A percentile compares a stretch with the other conserved stretches of the same genome.
Conservation (phyloP, 2,113 vertebrate species). For the Lontra canadensis region DNA sequence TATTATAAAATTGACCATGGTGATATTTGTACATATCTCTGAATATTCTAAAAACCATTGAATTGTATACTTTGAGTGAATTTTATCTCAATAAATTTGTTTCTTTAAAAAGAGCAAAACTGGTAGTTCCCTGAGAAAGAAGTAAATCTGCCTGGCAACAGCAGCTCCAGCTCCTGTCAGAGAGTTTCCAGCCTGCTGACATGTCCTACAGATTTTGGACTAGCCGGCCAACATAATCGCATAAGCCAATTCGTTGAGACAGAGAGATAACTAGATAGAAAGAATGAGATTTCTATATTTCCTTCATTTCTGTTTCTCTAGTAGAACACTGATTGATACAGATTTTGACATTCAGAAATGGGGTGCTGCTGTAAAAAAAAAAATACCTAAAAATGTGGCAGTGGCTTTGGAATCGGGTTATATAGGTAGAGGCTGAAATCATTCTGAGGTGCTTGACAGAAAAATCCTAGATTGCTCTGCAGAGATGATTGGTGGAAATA, state of each 20-base stretch:
- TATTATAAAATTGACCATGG: neutral
- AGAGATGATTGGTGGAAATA: neutral
- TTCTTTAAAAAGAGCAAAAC: neutral
- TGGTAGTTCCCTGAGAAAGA: neutral
- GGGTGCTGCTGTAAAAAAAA: neutral
- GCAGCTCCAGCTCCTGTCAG: neutral
- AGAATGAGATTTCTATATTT: neutral
- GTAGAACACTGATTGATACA: neutral
- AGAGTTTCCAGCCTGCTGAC: neutral
- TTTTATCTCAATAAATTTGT: neutral
- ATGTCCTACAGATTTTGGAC: neutral
- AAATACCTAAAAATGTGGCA: neutral
- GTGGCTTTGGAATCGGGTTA: neutral
- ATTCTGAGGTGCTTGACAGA: neutral
- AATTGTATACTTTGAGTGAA: neutral
- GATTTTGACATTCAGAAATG: neutral
- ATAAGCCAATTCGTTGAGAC: neutral
- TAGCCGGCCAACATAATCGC: neutral
- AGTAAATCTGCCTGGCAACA: neutral
- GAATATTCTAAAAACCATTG: neutral
- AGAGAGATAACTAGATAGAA: too few relatives aligned
- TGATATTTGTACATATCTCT: neutral
- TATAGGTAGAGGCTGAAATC: neutral
- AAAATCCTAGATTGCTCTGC: neutral
- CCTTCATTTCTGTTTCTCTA: neutral